phyloP scores from a whole-genome alignment of 2,888 invertebrate genomes.

The Lochmaea capreae region DNA sequence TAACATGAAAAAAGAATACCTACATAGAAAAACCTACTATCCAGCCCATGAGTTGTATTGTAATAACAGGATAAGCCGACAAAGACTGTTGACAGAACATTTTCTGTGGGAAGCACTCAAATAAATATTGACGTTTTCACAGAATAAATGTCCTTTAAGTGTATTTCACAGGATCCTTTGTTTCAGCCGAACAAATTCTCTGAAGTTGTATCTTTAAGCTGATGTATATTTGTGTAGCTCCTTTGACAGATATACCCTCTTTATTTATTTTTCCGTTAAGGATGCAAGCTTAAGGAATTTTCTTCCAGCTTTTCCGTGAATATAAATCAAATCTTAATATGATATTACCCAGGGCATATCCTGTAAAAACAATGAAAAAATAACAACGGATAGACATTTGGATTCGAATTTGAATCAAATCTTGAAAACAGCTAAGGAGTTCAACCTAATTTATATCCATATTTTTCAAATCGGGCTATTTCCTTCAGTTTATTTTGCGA shows the following conservation, averaged over 20 bases:
- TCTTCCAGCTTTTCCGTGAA: conserved; percentile 3
- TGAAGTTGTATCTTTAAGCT: conserved; percentile 49
- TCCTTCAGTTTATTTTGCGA: too few relatives aligned
- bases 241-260: conserved; percentile 45
- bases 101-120: conserved; percentile 24
- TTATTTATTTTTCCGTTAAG: conserved; percentile 47
- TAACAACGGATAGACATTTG: background rate
- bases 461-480: too few relatives aligned
- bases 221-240: conserved; percentile 50
- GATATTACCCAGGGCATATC: background rate
- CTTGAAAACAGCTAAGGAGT: too few relatives aligned
- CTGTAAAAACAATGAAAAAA: background rate
- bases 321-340: conserved; percentile 10
- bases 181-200: conserved; percentile 38
- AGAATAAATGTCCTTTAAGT: conserved; percentile 34
- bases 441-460: too few relatives aligned
- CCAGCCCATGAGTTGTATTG: background rate
- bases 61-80: conserved; percentile 3
- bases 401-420: background rate
- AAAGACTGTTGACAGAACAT: conserved; percentile 16
- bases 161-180: conserved; percentile 37
- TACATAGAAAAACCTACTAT: background rate
- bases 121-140: conserved; percentile 40
- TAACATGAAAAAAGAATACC: background rate
- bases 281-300: conserved; percentile 15